A percentile compares a stretch with the other conserved stretches of the same genome.
phyloP scores from a whole-genome alignment of 2,113 vertebrate genomes.

The Dipodomys merriami region DNA sequence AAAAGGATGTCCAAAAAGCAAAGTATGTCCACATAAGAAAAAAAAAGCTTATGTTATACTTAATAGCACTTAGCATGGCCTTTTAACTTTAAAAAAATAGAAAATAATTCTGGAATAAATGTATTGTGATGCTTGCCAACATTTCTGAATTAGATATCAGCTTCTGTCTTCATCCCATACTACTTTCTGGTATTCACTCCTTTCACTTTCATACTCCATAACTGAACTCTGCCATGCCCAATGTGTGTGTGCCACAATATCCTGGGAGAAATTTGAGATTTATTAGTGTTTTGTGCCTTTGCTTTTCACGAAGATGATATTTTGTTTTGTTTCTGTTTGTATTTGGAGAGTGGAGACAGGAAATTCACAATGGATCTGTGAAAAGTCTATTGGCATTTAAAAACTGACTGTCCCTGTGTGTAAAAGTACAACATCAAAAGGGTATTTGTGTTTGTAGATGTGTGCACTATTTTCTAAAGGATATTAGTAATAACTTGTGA shows the following conservation, averaged over 20 bases:
- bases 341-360: neutral
- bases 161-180: slow-evolving; percentile 71
- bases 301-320: slow-evolving; percentile 41
- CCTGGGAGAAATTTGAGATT: slow-evolving; percentile 37
- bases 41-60: slow-evolving; percentile 71
- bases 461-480: slow-evolving; percentile 50
- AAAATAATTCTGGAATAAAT: slow-evolving; percentile 80
- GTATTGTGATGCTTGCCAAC: slow-evolving; percentile 72
- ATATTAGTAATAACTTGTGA: slow-evolving; percentile 56
- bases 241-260: neutral
- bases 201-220: slow-evolving; percentile 57
- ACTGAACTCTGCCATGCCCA: slow-evolving; percentile 44
- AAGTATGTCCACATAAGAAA: slow-evolving; percentile 77
- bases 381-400: slow-evolving; percentile 44
- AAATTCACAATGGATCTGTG: slow-evolving; percentile 11
- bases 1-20: slow-evolving; percentile 82
- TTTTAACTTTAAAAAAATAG: slow-evolving; percentile 70
- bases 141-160: slow-evolving; percentile 78
- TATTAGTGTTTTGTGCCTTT: neutral
- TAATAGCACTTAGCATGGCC: slow-evolving; percentile 66
- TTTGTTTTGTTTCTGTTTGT: slow-evolving; percentile 28
- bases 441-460: slow-evolving; percentile 33
- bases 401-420: neutral
- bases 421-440: neutral
- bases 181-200: slow-evolving; percentile 60